These are phyloP conservation scores for Pachyramphus minor DNA, from an alignment of 2,113 vertebrate genomes.

Conservation along the genomic window DNA sequence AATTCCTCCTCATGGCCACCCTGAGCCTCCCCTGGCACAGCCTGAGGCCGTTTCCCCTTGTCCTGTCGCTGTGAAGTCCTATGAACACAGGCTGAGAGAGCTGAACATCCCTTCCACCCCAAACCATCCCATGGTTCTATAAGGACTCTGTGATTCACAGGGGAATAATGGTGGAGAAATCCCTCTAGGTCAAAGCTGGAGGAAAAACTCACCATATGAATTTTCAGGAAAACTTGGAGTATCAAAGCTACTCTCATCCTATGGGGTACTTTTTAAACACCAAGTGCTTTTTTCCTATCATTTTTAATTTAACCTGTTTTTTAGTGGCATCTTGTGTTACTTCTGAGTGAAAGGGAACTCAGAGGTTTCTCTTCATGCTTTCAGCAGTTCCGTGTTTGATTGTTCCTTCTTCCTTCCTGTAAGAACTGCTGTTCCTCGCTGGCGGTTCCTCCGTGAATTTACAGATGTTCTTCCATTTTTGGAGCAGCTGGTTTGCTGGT, in stretches of 20 bases:
- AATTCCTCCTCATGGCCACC: not conserved
- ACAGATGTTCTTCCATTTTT: not conserved
- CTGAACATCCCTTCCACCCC: not conserved
- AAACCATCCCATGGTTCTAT: not conserved
- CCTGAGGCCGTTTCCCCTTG: not conserved
- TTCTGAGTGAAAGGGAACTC: not conserved
- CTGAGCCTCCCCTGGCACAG: not conserved
- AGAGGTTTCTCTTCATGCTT: fast-evolving
- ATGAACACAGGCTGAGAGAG: fast-evolving
- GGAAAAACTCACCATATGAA: not conserved
- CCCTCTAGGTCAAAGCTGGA: not conserved
- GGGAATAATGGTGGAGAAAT: not conserved
- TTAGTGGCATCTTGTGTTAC: not conserved
- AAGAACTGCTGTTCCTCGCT: fast-evolving
- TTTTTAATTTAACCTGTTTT: not conserved
- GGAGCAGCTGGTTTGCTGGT: not conserved
- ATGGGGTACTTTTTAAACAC: not conserved
- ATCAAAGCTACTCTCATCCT: not conserved
- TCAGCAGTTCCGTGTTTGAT: not conserved
- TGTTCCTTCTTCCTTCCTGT: fast-evolving
- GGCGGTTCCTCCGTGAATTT: not conserved
- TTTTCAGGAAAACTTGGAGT: not conserved
- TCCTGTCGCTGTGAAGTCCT: fast-evolving
- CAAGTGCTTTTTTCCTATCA: fast-evolving
- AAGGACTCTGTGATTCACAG: not conserved